Evolutionary conservation across 2,888 invertebrate genomes (phyloP).

Genomic region (Biston betularia): DNA sequence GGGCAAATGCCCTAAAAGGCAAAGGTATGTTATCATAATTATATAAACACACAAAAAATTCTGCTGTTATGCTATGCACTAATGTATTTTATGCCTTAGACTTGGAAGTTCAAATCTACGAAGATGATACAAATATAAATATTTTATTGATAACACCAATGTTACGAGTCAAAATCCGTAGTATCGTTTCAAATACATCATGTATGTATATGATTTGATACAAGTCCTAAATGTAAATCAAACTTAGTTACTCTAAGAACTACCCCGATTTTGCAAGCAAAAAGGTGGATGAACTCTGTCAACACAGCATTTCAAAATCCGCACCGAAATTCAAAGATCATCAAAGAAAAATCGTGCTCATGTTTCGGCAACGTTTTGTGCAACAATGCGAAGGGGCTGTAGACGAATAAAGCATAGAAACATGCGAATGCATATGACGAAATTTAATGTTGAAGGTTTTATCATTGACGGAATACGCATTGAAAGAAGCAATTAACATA

Average conservation of each 20-base stretch:
- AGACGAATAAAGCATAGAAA: background rate
- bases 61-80: no score
- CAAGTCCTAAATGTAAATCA: no score
- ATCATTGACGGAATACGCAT: background rate
- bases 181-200: no score
- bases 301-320: conserved; percentile 14
- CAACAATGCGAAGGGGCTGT: conserved; percentile 18
- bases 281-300: conserved; percentile 8
- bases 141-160: no score
- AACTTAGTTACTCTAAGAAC: background rate
- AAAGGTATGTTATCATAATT: no score
- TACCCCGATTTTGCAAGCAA: background rate
- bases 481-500: conserved; percentile 1
- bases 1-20: no score
- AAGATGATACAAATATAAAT: no score
- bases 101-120: no score
- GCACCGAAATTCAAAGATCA: conserved; percentile 9
- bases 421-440: conserved; percentile 3
- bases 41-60: no score
- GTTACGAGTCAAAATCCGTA: no score
- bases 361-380: conserved; percentile 22
- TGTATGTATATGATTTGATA: no score
- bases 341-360: conserved; percentile 15
- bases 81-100: no score
- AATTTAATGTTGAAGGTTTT: conserved; percentile 6